Percentiles rank a stretch among this genome's conserved stretches.
These are phyloP conservation scores for Pangasius macronema DNA, from an alignment of 2,797 vertebrate species.

Conservation along the genomic window DNA sequence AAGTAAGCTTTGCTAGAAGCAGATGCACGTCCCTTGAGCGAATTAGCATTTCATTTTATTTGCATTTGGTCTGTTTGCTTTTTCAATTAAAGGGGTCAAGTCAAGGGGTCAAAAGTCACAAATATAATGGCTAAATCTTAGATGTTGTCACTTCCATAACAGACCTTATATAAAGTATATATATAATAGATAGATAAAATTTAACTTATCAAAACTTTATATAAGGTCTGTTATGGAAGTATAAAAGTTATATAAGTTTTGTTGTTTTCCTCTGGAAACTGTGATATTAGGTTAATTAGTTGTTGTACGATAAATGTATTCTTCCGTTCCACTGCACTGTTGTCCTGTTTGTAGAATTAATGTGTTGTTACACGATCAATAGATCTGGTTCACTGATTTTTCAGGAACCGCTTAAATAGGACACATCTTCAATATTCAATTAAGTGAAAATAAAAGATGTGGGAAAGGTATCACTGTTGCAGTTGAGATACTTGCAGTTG, in stretches of 20 bases:
- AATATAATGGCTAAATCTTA: neutral
- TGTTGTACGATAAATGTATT: neutral
- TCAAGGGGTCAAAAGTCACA: neutral
- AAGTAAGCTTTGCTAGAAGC: neutral
- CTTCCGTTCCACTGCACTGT: neutral
- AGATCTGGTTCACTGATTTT: neutral
- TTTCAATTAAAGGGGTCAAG: neutral
- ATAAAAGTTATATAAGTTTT: neutral
- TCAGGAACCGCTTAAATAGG: neutral
- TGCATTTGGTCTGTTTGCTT: neutral
- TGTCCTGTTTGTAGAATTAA: neutral
- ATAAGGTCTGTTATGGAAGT: no score
- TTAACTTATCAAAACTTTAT: no score
- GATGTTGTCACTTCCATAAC: neutral
- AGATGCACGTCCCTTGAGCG: neutral
- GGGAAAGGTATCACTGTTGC: no score
- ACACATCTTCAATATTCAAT: neutral
- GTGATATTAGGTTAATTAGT: neutral
- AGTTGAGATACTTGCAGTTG: neutral
- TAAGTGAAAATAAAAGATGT: neutral
- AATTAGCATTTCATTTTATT: neutral
- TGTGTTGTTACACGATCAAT: neutral
- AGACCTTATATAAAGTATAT: neutral
- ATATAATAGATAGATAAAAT: no score
- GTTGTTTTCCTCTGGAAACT: neutral